Evolutionary conservation across 2,113 vertebrate species (phyloP), one percentile per base, ranked within the genome.

Genomic region (Anoplopoma fimbria): DNA sequence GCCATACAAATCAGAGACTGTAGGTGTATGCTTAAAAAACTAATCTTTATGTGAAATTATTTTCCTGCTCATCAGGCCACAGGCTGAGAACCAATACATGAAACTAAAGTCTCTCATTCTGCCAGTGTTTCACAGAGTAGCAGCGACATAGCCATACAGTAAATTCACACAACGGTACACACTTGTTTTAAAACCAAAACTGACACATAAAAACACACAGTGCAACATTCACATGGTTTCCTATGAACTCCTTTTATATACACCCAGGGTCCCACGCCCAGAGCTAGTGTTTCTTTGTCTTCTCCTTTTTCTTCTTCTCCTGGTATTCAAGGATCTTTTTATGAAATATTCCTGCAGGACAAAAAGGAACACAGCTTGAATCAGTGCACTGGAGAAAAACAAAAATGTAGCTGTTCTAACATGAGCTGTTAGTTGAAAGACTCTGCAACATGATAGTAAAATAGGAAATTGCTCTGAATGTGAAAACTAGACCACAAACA

Each of bases 271-370:
- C 49, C 58, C 42, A 25, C 0, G 7, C 21, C 19, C 13, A 42
- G 5, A 75, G 42, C 85, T 95, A 95, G 77, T 92, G 91, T 89
- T 94, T 97, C 81, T 94, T 93, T 27, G 60, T 15, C 83, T 91
- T 94, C 27, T 95, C 96, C 81, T 92, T 94, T 90, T 95, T 96
- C 91, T 95, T 96, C 77, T 91, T 95, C 69, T 96, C 95, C 0
- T 97, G 95, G 83, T 96, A 96, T 88, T 98, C 97, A 8, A 85
- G 65, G 90, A 98, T 96, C 91, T 97, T 99, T 90, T 57, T 89
- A 85, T 97, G 95, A 91, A 99, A 99, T 81, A 93, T 91, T 49
- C 95, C 95, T 96, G 81, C 7, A 83, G 34, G 60, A 87, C n/a
- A 83, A 70, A 60, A 61, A 51, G 9, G 13, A 57, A 23, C 40